A percentile compares a stretch with the other conserved stretches of the same genome.
phyloP scores from a whole-genome alignment of 2,113 vertebrate genomes.

The Tetrax tetrax region DNA sequence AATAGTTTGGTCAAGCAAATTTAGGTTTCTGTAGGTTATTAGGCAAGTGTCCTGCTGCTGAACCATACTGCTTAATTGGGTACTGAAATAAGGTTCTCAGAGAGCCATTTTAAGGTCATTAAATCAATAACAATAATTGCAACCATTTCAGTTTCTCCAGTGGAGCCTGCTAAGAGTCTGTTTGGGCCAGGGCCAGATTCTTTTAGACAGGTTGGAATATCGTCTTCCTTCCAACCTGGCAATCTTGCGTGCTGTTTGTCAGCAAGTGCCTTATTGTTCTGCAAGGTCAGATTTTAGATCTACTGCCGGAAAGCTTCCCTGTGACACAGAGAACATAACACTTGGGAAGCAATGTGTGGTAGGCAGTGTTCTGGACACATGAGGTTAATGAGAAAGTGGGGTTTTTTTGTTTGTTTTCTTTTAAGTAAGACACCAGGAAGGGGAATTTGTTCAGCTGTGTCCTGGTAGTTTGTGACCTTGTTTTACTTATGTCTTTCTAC shows the following conservation, averaged over 20 bases:
- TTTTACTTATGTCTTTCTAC: neutral
- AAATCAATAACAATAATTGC: conserved; percentile 62
- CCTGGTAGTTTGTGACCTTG: neutral
- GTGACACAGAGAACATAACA: neutral
- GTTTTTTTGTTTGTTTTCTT: neutral
- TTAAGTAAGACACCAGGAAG: neutral
- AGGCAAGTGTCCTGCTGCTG: conserved; percentile 7
- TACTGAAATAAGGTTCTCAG: conserved; percentile 50
- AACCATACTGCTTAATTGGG: conserved; percentile 31
- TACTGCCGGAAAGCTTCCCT: neutral
- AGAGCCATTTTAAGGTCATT: conserved; percentile 35
- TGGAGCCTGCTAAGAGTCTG: conserved; percentile 48
- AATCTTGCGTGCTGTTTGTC: conserved; percentile 7
- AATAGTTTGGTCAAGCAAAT: neutral
- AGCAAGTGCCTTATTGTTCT: conserved; percentile 23
- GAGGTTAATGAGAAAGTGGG: conserved; percentile 3
- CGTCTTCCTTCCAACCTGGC: conserved; percentile 30
- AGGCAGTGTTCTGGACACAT: neutral
- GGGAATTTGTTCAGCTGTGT: neutral
- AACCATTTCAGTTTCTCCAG: conserved; percentile 33
- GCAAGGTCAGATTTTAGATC: conserved; percentile 51
- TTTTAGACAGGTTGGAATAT: conserved; percentile 37
- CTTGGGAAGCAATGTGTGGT: neutral
- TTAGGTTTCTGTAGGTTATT: neutral
- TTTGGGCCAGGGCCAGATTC: conserved; percentile 20